phyloP scores from a whole-genome alignment of 53 echinoderm and acorn worm species.

The Arbacia lixula region DNA sequence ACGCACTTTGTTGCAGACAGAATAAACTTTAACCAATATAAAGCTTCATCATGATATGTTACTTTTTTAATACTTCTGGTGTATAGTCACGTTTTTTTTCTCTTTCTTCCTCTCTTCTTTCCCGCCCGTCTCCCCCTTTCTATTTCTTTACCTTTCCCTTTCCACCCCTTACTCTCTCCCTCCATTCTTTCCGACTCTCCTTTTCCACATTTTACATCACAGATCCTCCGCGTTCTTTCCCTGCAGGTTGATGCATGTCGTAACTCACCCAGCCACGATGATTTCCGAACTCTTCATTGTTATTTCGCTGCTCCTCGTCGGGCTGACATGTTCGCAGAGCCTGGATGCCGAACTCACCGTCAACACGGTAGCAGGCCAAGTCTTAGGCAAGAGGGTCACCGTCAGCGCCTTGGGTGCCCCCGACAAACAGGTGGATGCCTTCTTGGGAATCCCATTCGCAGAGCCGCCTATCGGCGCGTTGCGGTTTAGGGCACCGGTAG shows the following conservation, averaged over 20 bases:
- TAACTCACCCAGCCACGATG: conserved; percentile 30
- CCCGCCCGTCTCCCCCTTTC: no score
- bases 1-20: no score
- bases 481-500: conserved; percentile 56
- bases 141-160: no score
- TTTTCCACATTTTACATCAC: background rate
- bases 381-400: conserved; percentile 71
- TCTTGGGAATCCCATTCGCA: conserved; percentile 81
- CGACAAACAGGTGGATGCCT: conserved; percentile 75
- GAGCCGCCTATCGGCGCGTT: conserved; percentile 56
- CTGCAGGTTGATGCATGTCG: conserved; percentile 21
- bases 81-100: no score
- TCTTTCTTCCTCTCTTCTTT: no score
- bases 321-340: conserved; percentile 17
- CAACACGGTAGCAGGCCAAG: conserved; percentile 60
- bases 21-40: no score
- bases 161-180: no score
- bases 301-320: conserved; percentile 18
- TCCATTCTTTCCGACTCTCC: no score
- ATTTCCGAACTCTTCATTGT: conserved; percentile 40
- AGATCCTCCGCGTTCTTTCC: no score
- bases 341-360: conserved; percentile 11
- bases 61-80: no score
- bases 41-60: no score
- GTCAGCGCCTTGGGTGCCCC: conserved; percentile 41